Conservation (phyloP, 1,140 invertebrate species). For the Potamilus streckersoni region DNA sequence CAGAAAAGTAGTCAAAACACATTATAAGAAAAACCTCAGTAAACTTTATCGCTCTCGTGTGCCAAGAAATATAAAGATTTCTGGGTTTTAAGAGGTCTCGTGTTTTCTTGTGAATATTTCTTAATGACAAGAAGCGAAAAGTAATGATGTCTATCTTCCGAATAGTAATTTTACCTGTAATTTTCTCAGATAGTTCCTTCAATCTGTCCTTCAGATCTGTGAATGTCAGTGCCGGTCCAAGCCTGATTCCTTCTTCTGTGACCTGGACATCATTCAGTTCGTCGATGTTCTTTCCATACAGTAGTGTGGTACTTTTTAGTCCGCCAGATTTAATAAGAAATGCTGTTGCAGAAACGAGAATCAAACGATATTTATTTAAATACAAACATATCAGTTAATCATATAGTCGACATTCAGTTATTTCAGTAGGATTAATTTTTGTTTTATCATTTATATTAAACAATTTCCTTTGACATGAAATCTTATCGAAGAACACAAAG, state of each 20-base stretch:
- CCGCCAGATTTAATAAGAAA: constrained; percentile 18
- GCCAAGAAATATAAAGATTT: background rate
- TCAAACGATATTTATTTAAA: background rate
- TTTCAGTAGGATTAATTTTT: background rate
- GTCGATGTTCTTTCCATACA: constrained; percentile 16
- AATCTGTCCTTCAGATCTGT: constrained; percentile 10
- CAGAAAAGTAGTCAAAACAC: no score
- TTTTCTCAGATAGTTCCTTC: background rate
- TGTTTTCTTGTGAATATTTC: background rate
- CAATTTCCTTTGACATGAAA: background rate
- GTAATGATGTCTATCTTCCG: background rate
- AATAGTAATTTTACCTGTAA: background rate
- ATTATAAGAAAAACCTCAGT: background rate
- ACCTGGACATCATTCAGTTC: constrained; percentile 9
- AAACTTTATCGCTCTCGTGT: background rate
- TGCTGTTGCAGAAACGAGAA: background rate
- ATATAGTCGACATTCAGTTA: background rate
- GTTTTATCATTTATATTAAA: background rate
- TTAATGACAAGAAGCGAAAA: background rate
- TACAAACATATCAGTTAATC: background rate
- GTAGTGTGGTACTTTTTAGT: constrained; percentile 10
- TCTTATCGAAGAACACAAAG: background rate
- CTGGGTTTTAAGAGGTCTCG: background rate
- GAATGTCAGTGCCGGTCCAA: constrained; percentile 27
- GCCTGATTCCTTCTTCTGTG: background rate